Evolutionary conservation across 2,797 vertebrate species (phyloP).

Genomic region (Gila robusta): DNA sequence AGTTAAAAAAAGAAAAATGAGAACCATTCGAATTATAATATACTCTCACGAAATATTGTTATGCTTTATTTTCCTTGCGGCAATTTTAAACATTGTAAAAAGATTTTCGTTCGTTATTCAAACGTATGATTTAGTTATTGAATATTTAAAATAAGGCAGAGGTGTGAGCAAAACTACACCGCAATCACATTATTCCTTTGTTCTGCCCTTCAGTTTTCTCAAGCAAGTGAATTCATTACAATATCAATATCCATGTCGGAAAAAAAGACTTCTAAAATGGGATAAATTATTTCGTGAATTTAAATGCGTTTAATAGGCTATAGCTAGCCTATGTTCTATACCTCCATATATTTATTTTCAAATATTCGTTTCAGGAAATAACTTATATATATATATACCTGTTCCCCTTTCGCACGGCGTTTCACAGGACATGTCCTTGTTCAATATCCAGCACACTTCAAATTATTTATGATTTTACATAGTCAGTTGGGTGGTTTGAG

Average conservation of each 20-base stretch:
- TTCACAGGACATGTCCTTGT: background rate
- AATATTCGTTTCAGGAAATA: slow-evolving; percentile 8
- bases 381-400: background rate
- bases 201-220: background rate
- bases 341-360: background rate
- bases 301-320: background rate
- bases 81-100: background rate
- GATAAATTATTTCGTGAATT: slow-evolving; percentile 50
- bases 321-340: no score
- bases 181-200: slow-evolving; percentile 29
- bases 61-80: background rate
- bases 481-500: no score
- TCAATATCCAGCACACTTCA: background rate
- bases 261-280: slow-evolving; percentile 32
- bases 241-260: background rate
- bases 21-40: background rate
- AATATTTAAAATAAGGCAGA: background rate
- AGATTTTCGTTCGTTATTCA: background rate
- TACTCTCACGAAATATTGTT: background rate
- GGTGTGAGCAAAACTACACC: background rate
- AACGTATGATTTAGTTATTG: background rate
- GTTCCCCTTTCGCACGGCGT: background rate
- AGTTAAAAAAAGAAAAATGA: background rate
- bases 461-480: background rate
- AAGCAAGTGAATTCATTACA: background rate